Evolutionary conservation across 1,140 invertebrate genomes (phyloP).

Genomic region (Trichonephila clavata): DNA sequence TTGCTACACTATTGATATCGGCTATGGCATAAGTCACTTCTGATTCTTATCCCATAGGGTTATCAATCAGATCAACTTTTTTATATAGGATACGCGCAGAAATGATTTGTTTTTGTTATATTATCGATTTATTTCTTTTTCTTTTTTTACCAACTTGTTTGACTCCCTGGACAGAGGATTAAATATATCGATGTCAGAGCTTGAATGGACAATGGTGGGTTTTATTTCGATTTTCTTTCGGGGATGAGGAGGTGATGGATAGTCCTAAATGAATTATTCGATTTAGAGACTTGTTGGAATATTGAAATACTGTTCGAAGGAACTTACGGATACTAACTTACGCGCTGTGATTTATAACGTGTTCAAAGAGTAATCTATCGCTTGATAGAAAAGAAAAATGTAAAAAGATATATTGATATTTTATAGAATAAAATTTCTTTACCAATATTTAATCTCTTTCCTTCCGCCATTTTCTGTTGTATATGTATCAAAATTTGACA

Average conservation of each 20-base stretch:
- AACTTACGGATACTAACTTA: not conserved
- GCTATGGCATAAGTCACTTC: constrained; percentile 50
- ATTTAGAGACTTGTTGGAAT: not conserved
- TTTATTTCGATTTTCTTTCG: constrained; percentile 20
- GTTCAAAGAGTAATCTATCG: not conserved
- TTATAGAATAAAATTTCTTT: too few species aligned
- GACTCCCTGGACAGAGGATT: not conserved
- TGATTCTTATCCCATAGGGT: not conserved
- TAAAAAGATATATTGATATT: too few species aligned
- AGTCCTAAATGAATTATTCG: not conserved
- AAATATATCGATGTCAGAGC: constrained; percentile 26
- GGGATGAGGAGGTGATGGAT: not conserved
- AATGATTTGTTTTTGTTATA: not conserved
- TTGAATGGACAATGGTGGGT: not conserved
- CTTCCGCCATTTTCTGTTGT: too few species aligned
- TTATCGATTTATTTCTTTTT: not conserved
- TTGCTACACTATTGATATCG: constrained; percentile 35
- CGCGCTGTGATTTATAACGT: not conserved
- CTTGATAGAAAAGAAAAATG: not conserved
- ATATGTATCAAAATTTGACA: too few species aligned
- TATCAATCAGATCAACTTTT: not conserved
- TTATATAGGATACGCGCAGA: not conserved
- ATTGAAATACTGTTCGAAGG: not conserved
- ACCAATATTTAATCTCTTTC: too few species aligned
- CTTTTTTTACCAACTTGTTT: not conserved